These are phyloP conservation scores for Macropis europaea DNA, from an alignment of 2,888 invertebrate genomes.

Conservation along the genomic window DNA sequence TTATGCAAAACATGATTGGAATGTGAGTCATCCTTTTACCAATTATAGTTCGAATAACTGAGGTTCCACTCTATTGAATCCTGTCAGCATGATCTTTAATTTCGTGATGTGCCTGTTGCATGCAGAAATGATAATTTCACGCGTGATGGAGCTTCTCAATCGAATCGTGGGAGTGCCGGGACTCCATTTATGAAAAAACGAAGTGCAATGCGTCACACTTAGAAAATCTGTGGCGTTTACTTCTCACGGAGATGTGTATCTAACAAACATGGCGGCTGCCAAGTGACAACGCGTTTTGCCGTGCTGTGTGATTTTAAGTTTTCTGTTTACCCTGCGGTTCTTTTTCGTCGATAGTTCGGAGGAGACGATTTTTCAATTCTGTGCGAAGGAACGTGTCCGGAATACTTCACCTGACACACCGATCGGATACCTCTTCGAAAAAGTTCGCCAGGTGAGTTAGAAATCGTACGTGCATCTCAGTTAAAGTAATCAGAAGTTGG, in stretches of 20 bases:
- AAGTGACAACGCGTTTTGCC: slow-evolving; percentile 76
- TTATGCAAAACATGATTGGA: too few species aligned
- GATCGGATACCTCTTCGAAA: slow-evolving; percentile 1
- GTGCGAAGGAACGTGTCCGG: not conserved
- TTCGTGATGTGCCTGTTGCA: too few species aligned
- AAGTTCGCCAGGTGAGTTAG: slow-evolving; percentile 64
- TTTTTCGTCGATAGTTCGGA: slow-evolving; percentile 41
- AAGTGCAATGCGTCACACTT: slow-evolving; percentile 44
- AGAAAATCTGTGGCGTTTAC: slow-evolving; percentile 19
- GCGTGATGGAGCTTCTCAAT: not conserved
- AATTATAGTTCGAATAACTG: too few species aligned
- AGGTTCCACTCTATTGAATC: too few species aligned
- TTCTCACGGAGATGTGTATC: slow-evolving; percentile 39
- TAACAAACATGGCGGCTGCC: slow-evolving; percentile 74
- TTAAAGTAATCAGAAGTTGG: slow-evolving; percentile 6
- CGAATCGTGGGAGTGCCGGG: not conserved
- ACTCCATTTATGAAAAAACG: not conserved
- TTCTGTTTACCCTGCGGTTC: slow-evolving; percentile 50
- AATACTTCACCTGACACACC: slow-evolving; percentile 6
- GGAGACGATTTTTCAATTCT: not conserved
- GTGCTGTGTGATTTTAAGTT: slow-evolving; percentile 69
- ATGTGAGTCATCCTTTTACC: too few species aligned
- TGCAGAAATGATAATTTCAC: not conserved
- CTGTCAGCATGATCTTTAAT: too few species aligned
- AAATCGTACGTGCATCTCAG: slow-evolving; percentile 35